phyloP scores from a whole-genome alignment of 2,797 vertebrate species.

The Tangara arthus region DNA sequence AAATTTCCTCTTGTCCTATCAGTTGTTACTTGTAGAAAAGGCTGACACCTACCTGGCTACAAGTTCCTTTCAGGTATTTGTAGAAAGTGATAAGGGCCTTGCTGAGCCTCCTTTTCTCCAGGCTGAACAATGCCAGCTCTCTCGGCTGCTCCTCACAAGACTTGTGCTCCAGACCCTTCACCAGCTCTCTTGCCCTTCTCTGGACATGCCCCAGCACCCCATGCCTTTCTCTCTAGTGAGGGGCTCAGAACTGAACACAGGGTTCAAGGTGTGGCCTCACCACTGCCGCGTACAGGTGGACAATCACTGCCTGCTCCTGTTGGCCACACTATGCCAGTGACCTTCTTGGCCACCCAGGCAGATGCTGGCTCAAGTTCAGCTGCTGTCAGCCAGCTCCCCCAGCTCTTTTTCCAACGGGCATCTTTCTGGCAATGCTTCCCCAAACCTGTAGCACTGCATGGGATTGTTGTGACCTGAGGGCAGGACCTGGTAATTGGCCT shows the following conservation, averaged over 20 bases:
- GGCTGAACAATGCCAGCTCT: not conserved
- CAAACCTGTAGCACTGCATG: fast-evolving
- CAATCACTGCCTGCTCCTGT: not conserved
- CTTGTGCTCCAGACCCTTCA: not conserved
- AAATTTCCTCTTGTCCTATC: not conserved
- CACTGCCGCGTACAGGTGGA: fast-evolving
- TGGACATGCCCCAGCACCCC: not conserved
- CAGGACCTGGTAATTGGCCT: not conserved
- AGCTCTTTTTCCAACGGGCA: fast-evolving
- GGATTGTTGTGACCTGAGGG: not conserved
- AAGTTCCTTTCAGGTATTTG: not conserved
- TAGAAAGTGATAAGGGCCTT: not conserved
- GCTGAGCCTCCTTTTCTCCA: not conserved
- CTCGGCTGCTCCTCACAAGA: fast-evolving
- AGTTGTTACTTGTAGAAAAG: not conserved
- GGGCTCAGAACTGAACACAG: not conserved
- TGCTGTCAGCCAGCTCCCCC: fast-evolving
- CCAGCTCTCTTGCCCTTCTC: not conserved
- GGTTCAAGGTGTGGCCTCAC: fast-evolving
- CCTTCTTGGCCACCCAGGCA: not conserved
- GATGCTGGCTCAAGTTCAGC: not conserved
- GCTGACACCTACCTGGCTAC: not conserved
- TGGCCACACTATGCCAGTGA: not conserved
- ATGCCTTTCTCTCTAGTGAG: not conserved
- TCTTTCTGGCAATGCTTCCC: not conserved